phyloP scores from a whole-genome alignment of 2,888 invertebrate genomes.

The Serrognathus titanus region DNA sequence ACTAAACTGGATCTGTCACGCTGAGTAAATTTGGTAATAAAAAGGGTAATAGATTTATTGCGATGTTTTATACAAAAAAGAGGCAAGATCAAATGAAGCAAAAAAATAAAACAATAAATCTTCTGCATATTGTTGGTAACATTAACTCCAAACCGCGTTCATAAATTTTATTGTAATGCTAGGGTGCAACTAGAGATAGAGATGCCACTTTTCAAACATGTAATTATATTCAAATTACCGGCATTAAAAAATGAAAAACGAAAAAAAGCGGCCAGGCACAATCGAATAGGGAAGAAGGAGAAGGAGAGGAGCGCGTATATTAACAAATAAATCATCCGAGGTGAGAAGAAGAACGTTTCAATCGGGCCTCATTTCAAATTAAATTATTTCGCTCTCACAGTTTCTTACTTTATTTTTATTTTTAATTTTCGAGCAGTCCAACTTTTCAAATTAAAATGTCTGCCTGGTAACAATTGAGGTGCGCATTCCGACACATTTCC shows the following conservation, averaged over 20 bases:
- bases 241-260: constrained; percentile 21
- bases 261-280: background rate
- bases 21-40: no score
- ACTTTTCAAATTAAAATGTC: constrained; percentile 45
- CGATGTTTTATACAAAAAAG: no score
- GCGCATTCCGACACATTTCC: constrained; percentile 43
- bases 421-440: constrained; percentile 33
- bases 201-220: constrained; percentile 27
- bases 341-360: constrained; percentile 42
- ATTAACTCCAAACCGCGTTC: constrained; percentile 1
- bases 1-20: no score
- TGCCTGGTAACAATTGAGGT: constrained; percentile 40
- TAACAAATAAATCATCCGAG: constrained; percentile 37
- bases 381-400: constrained; percentile 39
- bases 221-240: constrained; percentile 36
- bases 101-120: constrained; percentile 1
- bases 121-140: background rate
- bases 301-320: constrained; percentile 8
- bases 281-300: background rate
- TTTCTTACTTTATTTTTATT: constrained; percentile 20
- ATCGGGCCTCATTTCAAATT: constrained; percentile 42
- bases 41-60: no score
- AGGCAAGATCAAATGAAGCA: no score
- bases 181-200: constrained; percentile 22
- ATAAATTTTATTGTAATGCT: constrained; percentile 27